Evolutionary conservation across 37 sponge, comb jelly and placozoan genomes (phyloP).

Genomic region (Spongilla lacustris): DNA sequence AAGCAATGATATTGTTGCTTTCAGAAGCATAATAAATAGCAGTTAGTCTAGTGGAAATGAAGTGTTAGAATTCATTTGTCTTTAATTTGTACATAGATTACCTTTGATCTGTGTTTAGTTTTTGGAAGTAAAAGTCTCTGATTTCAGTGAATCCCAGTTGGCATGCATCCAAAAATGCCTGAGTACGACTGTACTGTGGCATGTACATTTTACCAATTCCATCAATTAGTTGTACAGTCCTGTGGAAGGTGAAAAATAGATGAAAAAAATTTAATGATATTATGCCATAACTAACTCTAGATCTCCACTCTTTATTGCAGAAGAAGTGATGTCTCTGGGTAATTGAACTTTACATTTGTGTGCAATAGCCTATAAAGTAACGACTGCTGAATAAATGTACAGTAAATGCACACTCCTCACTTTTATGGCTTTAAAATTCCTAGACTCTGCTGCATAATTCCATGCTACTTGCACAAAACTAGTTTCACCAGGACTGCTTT

Average conservation of each 20-base stretch:
- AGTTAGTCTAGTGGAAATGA: too few species aligned
- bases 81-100: background rate
- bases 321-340: background rate
- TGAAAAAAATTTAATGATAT: too few species aligned
- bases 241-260: background rate
- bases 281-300: background rate
- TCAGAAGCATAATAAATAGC: too few species aligned
- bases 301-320: background rate
- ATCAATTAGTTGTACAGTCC: background rate
- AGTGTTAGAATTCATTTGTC: too few species aligned
- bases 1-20: too few species aligned
- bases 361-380: background rate
- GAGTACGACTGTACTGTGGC: background rate
- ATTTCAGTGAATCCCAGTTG: background rate
- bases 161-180: background rate
- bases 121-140: background rate
- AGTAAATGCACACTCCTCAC: too few species aligned
- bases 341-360: background rate
- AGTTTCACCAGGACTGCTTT: too few species aligned
- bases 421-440: too few species aligned
- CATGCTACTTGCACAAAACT: too few species aligned
- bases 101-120: background rate
- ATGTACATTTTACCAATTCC: background rate
- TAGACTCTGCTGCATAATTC: too few species aligned
- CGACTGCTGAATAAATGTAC: too few species aligned